Evolutionary conservation across 2,797 vertebrate species (phyloP), one percentile per base, ranked within the genome.

Genomic region (Podargus strigoides): DNA sequence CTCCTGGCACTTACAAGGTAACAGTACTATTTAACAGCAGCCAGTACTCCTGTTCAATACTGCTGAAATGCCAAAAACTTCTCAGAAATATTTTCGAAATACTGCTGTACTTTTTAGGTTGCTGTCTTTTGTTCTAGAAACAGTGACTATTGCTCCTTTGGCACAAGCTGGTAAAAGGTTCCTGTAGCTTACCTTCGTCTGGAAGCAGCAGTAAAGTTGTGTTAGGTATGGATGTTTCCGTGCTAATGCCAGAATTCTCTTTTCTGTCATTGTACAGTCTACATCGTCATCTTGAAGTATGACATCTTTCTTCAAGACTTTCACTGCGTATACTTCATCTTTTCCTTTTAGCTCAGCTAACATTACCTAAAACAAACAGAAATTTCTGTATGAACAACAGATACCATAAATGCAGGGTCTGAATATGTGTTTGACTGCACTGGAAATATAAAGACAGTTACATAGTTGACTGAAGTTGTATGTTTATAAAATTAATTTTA

Each of bases 171-270:
- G 41, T 37, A 37, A n/a, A 88, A 85, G 23, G 37, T 59, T 82
- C 52, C 34, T 0, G 3, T 21, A 60, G 73, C 94, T 89, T 98
- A 99, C 99, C 98, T 99, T 99, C 14, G 99, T 99, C 98, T 99
- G 99, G 98, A 99, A 99, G 98, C 99, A 99, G 98, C 99, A 99
- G 96, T 98, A 99, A 60, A 99, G 99, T 96, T 99, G 99, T 10
- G 99, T 99, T 94, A 99, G 98, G 91, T 99, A 99, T 0, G 99
- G 99, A 94, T 99, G 99, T 95, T 98, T 99, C 80, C 99, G 97
- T 34, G 99, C 99, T 91, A 99, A 97, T 3, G 99, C 99, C 68
- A 99, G 97, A 97, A 99, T 99, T 90, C 99, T 98, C 96, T 99
- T 99, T 96, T 99, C 99, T 0, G 99, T 99, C 98, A 99, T 98